Conservation (phyloP, 2,888 invertebrate genomes). For the Syrista parreyssii region DNA sequence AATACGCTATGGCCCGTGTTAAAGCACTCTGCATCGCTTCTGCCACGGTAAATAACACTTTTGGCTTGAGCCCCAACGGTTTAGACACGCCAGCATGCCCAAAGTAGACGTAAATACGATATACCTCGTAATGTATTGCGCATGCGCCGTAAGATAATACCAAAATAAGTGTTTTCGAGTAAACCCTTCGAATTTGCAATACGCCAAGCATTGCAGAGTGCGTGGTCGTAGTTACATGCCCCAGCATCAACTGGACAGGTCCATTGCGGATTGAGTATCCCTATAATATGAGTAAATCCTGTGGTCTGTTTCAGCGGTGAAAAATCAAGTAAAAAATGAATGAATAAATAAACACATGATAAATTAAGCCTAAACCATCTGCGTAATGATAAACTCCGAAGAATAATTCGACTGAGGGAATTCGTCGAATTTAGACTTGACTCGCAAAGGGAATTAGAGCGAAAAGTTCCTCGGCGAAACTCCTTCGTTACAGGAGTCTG, state of each 20-base stretch:
- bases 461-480: neutral
- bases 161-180: neutral
- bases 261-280: neutral
- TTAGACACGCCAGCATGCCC: too few species aligned
- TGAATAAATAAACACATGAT: neutral
- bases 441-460: neutral
- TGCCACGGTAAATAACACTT: neutral
- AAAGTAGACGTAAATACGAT: too few species aligned
- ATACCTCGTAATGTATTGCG: too few species aligned
- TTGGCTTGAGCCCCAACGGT: too few species aligned
- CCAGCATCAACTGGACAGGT: neutral
- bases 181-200: neutral
- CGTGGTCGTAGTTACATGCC: neutral
- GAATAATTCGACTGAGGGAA: neutral
- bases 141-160: neutral
- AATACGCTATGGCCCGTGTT: neutral
- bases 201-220: neutral
- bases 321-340: neutral
- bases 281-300: neutral
- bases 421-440: neutral
- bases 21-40: neutral
- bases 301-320: neutral
- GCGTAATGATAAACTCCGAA: neutral
- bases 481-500: neutral
- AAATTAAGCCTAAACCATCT: neutral